Percentiles rank a stretch among this genome's conserved stretches.
Conservation (phyloP, 2,888 invertebrate genomes). For the Chromoteleia sp. region DNA sequence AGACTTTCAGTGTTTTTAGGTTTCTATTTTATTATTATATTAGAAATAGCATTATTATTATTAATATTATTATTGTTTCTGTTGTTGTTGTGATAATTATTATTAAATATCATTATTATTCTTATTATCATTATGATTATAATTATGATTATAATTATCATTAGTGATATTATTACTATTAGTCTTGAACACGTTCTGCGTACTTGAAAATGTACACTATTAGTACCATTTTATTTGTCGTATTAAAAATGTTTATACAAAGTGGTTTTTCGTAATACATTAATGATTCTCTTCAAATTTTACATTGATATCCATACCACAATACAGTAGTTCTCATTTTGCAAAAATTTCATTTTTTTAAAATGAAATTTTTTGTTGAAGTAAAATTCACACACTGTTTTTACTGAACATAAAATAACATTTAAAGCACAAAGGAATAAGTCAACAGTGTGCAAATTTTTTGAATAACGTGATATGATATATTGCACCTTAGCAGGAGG, state of each 20-base stretch:
- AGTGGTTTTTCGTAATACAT: conserved; percentile 15
- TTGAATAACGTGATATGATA: conserved; percentile 3
- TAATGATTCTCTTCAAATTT: background rate
- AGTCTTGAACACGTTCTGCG: conserved; percentile 18
- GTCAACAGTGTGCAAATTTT: background rate
- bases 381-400: background rate
- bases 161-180: background rate
- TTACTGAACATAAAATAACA: background rate
- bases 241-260: conserved; percentile 24
- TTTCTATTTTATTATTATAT: conserved; percentile 18
- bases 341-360: background rate
- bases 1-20: background rate
- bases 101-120: too few relatives aligned
- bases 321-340: background rate
- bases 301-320: background rate
- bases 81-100: too few relatives aligned
- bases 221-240: background rate
- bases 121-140: too few relatives aligned
- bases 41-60: too few relatives aligned
- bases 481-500: conserved; percentile 35
- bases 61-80: too few relatives aligned
- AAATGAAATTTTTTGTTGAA: conserved; percentile 1
- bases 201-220: conserved; percentile 2
- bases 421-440: background rate
- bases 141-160: too few relatives aligned